A percentile compares a stretch with the other conserved stretches of the same genome.
These are phyloP conservation scores for Acipenser oxyrinchus DNA, from an alignment of 2,797 vertebrate genomes.

Conservation along the genomic window DNA sequence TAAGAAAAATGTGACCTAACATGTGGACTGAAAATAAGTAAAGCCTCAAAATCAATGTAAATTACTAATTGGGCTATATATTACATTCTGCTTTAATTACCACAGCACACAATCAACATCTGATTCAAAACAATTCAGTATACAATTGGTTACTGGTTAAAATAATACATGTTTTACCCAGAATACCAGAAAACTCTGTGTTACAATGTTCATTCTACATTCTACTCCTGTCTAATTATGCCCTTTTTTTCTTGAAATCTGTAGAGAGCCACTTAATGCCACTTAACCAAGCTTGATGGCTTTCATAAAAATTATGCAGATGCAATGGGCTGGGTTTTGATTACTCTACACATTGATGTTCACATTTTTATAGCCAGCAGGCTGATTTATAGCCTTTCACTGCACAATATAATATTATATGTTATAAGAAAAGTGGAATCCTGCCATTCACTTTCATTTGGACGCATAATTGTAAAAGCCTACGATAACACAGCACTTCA, in stretches of 20 bases:
- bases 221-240: conserved; percentile 16
- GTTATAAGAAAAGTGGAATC: too few relatives aligned
- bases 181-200: conserved; percentile 19
- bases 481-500: too few relatives aligned
- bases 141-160: background rate
- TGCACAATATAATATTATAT: too few relatives aligned
- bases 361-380: too few relatives aligned
- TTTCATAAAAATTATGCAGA: background rate
- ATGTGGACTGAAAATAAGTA: too few relatives aligned
- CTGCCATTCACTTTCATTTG: too few relatives aligned
- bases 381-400: too few relatives aligned
- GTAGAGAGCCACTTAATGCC: background rate
- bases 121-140: conserved; percentile 8
- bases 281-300: background rate
- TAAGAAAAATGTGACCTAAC: too few relatives aligned
- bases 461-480: too few relatives aligned
- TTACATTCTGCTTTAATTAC: background rate
- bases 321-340: background rate
- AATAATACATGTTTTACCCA: conserved; percentile 1
- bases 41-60: too few relatives aligned
- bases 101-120: background rate
- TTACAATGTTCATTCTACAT: conserved; percentile 31
- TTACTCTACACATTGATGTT: background rate
- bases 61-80: too few relatives aligned
- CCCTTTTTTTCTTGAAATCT: background rate